A percentile compares a stretch with the other conserved stretches of the same genome.
These are phyloP conservation scores for Planiliza haematocheilus DNA, from an alignment of 2,113 vertebrate species.

Conservation along the genomic window DNA sequence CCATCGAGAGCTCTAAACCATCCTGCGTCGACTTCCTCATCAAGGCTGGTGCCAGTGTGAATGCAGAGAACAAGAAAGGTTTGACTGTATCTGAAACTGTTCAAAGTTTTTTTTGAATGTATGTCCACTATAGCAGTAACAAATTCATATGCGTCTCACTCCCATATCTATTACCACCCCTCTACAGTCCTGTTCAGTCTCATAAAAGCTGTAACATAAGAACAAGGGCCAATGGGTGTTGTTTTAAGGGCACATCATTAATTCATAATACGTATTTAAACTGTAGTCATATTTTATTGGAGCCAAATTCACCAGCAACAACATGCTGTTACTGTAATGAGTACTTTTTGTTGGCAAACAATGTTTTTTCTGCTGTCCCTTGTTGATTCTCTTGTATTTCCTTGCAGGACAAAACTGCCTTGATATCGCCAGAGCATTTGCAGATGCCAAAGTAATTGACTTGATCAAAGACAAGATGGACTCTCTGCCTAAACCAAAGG, in stretches of 20 bases:
- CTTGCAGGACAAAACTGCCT: slow-evolving; percentile 86
- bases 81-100: not conserved
- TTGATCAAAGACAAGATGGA: slow-evolving; percentile 86
- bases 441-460: slow-evolving; percentile 84
- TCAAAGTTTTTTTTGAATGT: too few relatives aligned
- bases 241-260: too few relatives aligned
- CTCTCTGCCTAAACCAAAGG: slow-evolving; percentile 78
- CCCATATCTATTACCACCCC: too few relatives aligned
- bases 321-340: too few relatives aligned
- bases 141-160: too few relatives aligned
- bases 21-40: slow-evolving; percentile 91
- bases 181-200: too few relatives aligned
- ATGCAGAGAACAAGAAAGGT: slow-evolving; percentile 88
- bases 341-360: too few relatives aligned
- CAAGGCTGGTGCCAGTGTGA: slow-evolving; percentile 85
- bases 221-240: too few relatives aligned
- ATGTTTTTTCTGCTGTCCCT: slow-evolving; percentile 3
- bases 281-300: not conserved
- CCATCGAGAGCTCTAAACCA: slow-evolving; percentile 87
- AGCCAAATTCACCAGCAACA: not conserved
- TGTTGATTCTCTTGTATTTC: slow-evolving; percentile 42
- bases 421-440: slow-evolving; percentile 86
- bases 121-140: too few relatives aligned
- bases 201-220: too few relatives aligned
- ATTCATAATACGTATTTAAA: too few relatives aligned